Conservation (phyloP, 2,888 invertebrate genomes). For the Agonopterix heracliana region DNA sequence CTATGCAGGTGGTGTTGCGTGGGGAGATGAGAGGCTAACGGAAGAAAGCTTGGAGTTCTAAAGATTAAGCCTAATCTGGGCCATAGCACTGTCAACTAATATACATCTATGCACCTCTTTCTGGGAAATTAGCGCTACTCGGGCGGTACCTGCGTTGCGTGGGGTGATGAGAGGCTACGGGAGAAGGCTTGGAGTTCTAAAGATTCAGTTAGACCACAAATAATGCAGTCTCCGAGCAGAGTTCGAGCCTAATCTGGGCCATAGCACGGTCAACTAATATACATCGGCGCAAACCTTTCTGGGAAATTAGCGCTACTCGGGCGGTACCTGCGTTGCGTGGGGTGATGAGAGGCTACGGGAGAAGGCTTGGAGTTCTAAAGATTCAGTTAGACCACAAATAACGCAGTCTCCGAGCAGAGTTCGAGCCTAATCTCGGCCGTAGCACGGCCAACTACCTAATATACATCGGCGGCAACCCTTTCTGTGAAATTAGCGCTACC, state of each 20-base stretch:
- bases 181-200: neutral
- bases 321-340: slow-evolving; percentile 21
- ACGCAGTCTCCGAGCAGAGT: no score
- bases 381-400: neutral
- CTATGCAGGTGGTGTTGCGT: slow-evolving; percentile 53
- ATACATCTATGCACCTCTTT: slow-evolving; percentile 25
- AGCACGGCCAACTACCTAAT: no score
- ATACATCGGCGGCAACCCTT: no score
- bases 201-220: neutral
- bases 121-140: slow-evolving; percentile 52
- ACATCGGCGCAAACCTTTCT: no score
- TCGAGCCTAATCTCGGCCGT: no score
- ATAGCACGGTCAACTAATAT: no score
- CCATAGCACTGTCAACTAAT: no score
- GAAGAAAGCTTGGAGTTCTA: neutral
- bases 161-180: neutral
- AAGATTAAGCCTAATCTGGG: neutral
- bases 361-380: neutral
- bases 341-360: neutral
- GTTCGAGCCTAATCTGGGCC: no score
- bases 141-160: slow-evolving; percentile 30
- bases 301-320: slow-evolving; percentile 20
- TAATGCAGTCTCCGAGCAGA: no score
- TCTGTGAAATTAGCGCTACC: no score
- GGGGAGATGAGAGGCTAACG: no score